Evolutionary conservation across 2,888 invertebrate species (phyloP).

Genomic region (Bruchidius siliquastri): DNA sequence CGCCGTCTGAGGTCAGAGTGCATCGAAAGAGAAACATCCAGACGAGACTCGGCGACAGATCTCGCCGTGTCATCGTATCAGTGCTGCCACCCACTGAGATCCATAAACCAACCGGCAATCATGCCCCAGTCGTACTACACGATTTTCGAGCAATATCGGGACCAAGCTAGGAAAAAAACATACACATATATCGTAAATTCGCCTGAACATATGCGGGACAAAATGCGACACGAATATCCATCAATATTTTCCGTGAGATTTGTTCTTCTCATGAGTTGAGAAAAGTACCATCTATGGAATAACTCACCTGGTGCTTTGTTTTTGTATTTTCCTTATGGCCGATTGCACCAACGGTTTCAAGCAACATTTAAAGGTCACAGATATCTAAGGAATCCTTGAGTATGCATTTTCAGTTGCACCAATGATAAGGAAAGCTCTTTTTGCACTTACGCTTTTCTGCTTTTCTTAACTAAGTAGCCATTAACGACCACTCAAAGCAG

Average conservation of each 20-base stretch:
- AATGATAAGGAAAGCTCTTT: too few relatives aligned
- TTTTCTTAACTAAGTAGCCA: too few relatives aligned
- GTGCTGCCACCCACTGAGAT: constrained; percentile 34
- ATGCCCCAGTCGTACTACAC: background rate
- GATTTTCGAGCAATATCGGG: background rate
- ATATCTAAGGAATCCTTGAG: too few relatives aligned
- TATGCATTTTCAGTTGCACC: too few relatives aligned
- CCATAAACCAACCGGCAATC: constrained; percentile 27
- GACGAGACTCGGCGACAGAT: background rate
- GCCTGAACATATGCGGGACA: background rate
- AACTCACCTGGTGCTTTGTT: too few relatives aligned
- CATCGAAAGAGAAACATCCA: background rate
- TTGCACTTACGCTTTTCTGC: too few relatives aligned
- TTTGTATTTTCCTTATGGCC: too few relatives aligned
- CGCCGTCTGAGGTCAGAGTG: background rate
- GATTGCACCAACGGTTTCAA: too few relatives aligned
- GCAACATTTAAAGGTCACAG: too few relatives aligned
- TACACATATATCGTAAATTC: background rate
- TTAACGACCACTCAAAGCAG: too few relatives aligned
- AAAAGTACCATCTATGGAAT: background rate
- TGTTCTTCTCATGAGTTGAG: background rate
- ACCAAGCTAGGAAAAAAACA: background rate
- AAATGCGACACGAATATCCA: background rate
- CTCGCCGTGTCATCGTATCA: constrained; percentile 25
- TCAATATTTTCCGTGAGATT: background rate